Evolutionary conservation across 2,888 invertebrate genomes (phyloP).

Genomic region (Mesopsocus fuscifrons): DNA sequence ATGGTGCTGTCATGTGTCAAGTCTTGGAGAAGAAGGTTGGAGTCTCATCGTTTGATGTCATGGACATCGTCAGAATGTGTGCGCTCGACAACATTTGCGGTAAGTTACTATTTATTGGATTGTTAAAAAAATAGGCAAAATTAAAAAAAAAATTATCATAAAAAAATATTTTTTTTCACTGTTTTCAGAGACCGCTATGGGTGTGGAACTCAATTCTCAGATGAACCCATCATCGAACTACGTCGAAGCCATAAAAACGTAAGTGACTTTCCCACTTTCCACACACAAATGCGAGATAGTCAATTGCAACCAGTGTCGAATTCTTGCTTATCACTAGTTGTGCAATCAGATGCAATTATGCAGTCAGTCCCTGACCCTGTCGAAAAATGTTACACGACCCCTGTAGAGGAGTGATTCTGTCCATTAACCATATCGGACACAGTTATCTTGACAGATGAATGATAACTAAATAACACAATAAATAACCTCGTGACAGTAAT

Average conservation of each 20-base stretch:
- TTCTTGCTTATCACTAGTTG: no score
- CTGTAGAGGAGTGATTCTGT: no score
- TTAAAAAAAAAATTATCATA: background rate
- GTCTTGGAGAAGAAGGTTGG: constrained; percentile 20
- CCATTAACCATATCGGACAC: no score
- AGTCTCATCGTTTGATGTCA: constrained; percentile 15
- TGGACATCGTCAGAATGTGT: constrained; percentile 15
- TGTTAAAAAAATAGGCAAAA: background rate
- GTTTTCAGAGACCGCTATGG: constrained; percentile 11
- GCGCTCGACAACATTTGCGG: constrained; percentile 18
- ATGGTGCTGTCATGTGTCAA: constrained; percentile 22
- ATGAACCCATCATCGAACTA: constrained; percentile 9
- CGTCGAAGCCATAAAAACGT: constrained; percentile 11
- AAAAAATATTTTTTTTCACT: background rate
- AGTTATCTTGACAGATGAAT: no score
- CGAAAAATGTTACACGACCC: no score
- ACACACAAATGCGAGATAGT: no score
- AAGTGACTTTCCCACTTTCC: no score
- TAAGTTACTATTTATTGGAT: constrained; percentile 11
- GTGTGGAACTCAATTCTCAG: constrained; percentile 11
- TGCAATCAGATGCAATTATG: no score
- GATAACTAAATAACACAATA: no score
- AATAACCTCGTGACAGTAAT: no score
- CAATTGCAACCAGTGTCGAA: no score
- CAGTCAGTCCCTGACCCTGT: no score